phyloP scores from a whole-genome alignment of 2,888 invertebrate genomes.

The Apoderus coryli region DNA sequence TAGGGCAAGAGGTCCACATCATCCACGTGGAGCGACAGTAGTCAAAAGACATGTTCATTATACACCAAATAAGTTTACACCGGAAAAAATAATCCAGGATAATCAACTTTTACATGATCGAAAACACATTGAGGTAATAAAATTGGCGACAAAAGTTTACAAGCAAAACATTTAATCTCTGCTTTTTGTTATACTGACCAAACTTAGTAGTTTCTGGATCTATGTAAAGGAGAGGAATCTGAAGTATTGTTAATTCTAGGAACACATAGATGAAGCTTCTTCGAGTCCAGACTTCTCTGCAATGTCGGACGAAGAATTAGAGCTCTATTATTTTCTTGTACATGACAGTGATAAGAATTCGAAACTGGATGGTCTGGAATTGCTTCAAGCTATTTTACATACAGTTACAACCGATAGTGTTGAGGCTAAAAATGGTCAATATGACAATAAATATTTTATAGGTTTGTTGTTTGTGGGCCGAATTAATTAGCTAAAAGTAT shows the following conservation, averaged over 20 bases:
- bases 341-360: slow-evolving; percentile 87
- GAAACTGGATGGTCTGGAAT: slow-evolving; percentile 78
- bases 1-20: slow-evolving; percentile 43
- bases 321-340: slow-evolving; percentile 71
- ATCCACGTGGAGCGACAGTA: slow-evolving; percentile 39
- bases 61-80: slow-evolving; percentile 39
- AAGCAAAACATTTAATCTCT: neutral
- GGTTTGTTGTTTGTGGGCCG: too few relatives aligned
- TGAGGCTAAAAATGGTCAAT: too few relatives aligned
- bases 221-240: neutral
- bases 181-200: slow-evolving; percentile 1
- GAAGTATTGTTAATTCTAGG: slow-evolving; percentile 24
- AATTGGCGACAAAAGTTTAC: too few relatives aligned
- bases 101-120: slow-evolving; percentile 58
- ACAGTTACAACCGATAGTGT: too few relatives aligned
- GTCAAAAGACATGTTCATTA: slow-evolving; percentile 42
- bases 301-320: slow-evolving; percentile 73
- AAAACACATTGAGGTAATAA: slow-evolving; percentile 41
- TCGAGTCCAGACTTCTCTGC: slow-evolving; percentile 44
- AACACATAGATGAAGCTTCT: slow-evolving; percentile 29
- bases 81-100: slow-evolving; percentile 52
- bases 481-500: neutral
- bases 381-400: slow-evolving; percentile 69
- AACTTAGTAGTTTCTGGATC: too few relatives aligned
- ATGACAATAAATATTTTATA: too few relatives aligned